These are phyloP conservation scores for Salticus scenicus DNA, from an alignment of 2,888 invertebrate species.

Conservation along the genomic window DNA sequence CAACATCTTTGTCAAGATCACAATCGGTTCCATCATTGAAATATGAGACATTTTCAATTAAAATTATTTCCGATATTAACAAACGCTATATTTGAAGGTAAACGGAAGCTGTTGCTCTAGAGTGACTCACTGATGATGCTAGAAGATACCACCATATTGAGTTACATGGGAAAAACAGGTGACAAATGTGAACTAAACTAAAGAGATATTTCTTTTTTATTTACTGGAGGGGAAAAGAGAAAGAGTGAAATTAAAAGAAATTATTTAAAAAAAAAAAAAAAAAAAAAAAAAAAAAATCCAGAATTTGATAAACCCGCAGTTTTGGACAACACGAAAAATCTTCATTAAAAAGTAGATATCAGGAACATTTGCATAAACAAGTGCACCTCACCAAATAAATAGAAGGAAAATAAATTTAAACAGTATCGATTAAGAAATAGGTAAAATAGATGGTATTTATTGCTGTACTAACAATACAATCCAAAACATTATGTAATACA, in stretches of 20 bases:
- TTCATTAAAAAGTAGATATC: too few relatives aligned
- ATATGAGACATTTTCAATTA: constrained; percentile 25
- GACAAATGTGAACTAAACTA: neutral
- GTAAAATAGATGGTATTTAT: too few relatives aligned
- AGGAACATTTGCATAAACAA: too few relatives aligned
- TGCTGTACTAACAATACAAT: too few relatives aligned
- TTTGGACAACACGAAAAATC: too few relatives aligned
- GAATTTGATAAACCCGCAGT: too few relatives aligned
- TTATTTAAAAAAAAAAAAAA: too few relatives aligned
- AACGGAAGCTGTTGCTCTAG: neutral
- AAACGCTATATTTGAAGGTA: constrained; percentile 11
- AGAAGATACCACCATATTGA: neutral
- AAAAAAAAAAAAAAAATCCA: too few relatives aligned
- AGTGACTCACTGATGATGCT: constrained; percentile 3
- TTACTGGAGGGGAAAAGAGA: neutral
- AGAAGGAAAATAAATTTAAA: too few relatives aligned
- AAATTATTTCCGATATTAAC: neutral
- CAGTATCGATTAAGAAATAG: too few relatives aligned
- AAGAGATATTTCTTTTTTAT: neutral
- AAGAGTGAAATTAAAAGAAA: neutral
- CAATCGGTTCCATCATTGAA: constrained; percentile 15
- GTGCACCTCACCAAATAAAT: too few relatives aligned
- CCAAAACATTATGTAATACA: too few relatives aligned
- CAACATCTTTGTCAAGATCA: neutral
- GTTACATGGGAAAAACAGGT: neutral